phyloP scores from a whole-genome alignment of 2,113 vertebrate species.

The Podocnemis expansa region DNA sequence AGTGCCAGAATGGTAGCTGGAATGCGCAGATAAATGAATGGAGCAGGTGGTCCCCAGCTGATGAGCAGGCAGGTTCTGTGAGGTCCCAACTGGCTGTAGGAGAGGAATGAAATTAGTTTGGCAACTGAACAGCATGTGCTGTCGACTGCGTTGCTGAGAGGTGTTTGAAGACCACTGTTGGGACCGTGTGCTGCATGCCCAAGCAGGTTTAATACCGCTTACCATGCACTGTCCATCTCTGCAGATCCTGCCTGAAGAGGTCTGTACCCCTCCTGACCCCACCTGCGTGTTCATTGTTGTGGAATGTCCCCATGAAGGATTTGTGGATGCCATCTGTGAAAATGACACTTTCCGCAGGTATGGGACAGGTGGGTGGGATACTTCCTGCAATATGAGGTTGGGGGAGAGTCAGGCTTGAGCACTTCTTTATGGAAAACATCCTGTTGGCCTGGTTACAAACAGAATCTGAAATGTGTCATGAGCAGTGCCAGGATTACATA shows the following conservation, averaged over 20 bases:
- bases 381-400: background rate
- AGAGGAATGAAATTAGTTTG: background rate
- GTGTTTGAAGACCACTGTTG: rapidly evolving
- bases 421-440: background rate
- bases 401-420: background rate
- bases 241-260: conserved; percentile 90
- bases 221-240: background rate
- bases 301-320: conserved; percentile 91
- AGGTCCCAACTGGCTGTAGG: background rate
- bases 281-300: conserved; percentile 87
- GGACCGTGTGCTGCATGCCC: background rate
- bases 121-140: background rate
- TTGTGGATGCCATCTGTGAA: conserved; percentile 83
- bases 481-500: background rate
- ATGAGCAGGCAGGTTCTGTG: background rate
- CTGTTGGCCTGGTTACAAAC: background rate
- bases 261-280: conserved; percentile 88
- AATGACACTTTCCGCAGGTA: conserved; percentile 76
- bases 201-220: background rate
- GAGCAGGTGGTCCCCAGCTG: background rate
- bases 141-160: rapidly evolving
- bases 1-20: background rate
- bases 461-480: background rate
- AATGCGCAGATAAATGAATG: rapidly evolving
- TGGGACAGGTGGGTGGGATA: background rate